These are phyloP conservation scores for Octodon degus DNA, from an alignment of 2,113 vertebrate genomes.

Conservation along the genomic window DNA sequence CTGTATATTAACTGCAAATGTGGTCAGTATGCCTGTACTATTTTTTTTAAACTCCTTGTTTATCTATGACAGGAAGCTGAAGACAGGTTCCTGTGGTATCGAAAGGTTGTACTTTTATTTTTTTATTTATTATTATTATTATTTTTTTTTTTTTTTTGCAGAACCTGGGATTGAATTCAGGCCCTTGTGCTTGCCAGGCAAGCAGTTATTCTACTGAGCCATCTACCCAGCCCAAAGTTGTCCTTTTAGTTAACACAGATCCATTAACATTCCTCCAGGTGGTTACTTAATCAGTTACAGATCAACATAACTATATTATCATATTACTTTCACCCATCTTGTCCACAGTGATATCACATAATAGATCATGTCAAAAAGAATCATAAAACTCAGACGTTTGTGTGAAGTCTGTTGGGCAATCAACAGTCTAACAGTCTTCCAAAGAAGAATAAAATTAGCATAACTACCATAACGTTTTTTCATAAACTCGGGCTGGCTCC, in stretches of 20 bases:
- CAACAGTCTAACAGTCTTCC: neutral
- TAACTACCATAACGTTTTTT: conserved; percentile 9
- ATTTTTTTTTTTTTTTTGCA: no score
- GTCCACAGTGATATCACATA: neutral
- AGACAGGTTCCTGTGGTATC: conserved; percentile 35
- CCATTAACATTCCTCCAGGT: neutral
- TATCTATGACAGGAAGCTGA: neutral
- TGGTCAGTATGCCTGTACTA: neutral
- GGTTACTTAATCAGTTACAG: neutral
- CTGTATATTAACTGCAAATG: neutral
- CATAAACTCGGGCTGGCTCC: conserved; percentile 2
- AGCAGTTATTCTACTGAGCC: no score
- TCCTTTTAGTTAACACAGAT: conserved; percentile 38
- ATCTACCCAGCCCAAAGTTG: neutral
- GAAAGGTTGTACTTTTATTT: neutral
- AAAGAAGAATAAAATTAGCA: conserved; percentile 47
- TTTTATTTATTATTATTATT: no score
- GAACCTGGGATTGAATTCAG: no score
- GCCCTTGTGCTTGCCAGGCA: no score
- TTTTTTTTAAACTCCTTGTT: conserved; percentile 50
- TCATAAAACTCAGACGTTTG: conserved; percentile 37
- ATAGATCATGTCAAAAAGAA: conserved; percentile 29
- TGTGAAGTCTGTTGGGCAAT: neutral
- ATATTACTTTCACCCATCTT: neutral
- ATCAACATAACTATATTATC: conserved; percentile 13